Evolutionary conservation across 2,113 vertebrate species (phyloP).

Genomic region (Spilogale gracilis): DNA sequence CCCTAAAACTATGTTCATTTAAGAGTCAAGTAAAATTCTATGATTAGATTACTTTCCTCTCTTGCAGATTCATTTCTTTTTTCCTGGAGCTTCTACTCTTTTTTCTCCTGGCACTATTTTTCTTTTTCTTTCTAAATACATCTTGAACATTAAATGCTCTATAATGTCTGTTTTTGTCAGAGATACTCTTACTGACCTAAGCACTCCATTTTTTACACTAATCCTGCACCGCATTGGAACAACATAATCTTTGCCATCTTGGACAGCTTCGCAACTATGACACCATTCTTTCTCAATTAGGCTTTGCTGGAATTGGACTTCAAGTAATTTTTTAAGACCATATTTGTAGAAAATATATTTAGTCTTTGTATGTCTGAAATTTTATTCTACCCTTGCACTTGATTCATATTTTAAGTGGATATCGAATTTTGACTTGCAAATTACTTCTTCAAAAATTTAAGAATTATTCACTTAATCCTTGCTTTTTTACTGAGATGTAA

Average conservation of each 20-base stretch:
- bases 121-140: conserved; percentile 14
- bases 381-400: background rate
- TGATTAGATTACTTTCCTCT: background rate
- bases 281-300: background rate
- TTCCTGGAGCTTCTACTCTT: background rate
- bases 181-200: background rate
- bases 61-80: background rate
- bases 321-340: background rate
- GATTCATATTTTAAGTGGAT: background rate
- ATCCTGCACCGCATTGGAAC: background rate
- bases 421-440: conserved; percentile 6
- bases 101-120: background rate
- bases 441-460: conserved; percentile 25
- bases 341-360: background rate
- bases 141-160: background rate
- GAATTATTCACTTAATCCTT: background rate
- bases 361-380: background rate
- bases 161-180: background rate
- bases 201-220: background rate
- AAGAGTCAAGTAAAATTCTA: background rate
- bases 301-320: background rate
- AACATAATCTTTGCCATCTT: background rate
- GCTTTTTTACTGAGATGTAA: background rate
- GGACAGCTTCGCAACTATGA: background rate
- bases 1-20: background rate